These are phyloP conservation scores for Agrochola circellaris DNA, from an alignment of 2,888 invertebrate genomes.

Conservation along the genomic window DNA sequence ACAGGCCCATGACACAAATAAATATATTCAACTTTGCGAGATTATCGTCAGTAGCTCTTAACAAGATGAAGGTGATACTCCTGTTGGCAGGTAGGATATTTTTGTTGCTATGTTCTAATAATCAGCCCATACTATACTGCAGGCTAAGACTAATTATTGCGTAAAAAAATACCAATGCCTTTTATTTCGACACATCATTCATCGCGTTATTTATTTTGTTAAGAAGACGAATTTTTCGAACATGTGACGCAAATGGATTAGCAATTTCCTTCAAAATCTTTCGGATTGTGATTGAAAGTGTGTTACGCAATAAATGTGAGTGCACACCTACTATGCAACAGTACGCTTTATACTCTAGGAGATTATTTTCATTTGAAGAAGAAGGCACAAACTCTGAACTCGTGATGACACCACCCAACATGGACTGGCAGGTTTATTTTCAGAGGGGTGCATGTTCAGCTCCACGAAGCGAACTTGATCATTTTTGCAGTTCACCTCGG, in stretches of 20 bases:
- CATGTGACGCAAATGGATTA: background rate
- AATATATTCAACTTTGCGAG: constrained; percentile 66
- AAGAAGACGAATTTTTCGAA: background rate
- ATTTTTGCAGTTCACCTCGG: too few species aligned
- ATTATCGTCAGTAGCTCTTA: constrained; percentile 56
- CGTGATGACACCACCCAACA: background rate
- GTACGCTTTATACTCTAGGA: background rate
- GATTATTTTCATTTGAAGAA: background rate
- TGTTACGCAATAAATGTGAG: background rate
- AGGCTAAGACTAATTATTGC: background rate
- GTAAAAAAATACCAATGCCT: background rate
- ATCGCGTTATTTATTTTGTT: background rate
- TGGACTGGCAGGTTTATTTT: too few species aligned
- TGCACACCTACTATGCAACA: background rate
- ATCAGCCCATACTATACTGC: background rate
- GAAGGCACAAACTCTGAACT: background rate
- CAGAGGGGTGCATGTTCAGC: too few species aligned
- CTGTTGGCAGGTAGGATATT: constrained; percentile 78
- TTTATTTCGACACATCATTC: background rate
- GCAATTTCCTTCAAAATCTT: background rate
- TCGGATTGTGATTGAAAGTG: background rate
- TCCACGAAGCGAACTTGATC: too few species aligned
- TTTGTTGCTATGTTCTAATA: constrained; percentile 14
- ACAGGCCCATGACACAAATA: constrained; percentile 51
- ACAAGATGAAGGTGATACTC: constrained; percentile 80